Conservation (phyloP, 2,888 invertebrate genomes). For the Parelbella ahira region DNA sequence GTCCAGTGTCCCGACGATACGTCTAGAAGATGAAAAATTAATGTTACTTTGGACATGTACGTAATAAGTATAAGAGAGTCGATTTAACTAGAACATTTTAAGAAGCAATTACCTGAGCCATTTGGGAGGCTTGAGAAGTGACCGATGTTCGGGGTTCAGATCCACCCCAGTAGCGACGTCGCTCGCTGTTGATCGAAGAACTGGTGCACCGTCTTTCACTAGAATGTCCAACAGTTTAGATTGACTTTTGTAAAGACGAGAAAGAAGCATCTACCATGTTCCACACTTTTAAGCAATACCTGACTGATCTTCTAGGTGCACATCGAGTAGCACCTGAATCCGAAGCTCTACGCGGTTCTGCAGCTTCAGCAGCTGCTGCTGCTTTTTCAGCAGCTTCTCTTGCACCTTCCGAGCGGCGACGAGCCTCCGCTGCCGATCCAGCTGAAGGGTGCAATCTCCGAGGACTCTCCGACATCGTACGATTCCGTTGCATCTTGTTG, state of each 20-base stretch:
- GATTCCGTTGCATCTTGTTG: conserved; percentile 48
- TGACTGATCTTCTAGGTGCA: conserved; percentile 59
- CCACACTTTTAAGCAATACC: no score
- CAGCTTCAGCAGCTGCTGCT: conserved; percentile 33
- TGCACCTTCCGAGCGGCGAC: conserved; percentile 60
- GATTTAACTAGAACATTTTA: no score
- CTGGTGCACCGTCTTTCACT: conserved; percentile 70
- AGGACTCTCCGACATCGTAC: conserved; percentile 65
- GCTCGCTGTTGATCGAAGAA: conserved; percentile 68
- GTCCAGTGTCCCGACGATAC: conserved; percentile 71
- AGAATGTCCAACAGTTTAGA: no score
- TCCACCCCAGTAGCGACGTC: conserved; percentile 66
- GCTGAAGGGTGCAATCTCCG: conserved; percentile 56
- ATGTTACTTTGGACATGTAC: no score
- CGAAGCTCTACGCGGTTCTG: conserved; percentile 58
- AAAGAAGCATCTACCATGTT: no score
- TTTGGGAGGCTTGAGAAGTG: conserved; percentile 68
- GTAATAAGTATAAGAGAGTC: no score
- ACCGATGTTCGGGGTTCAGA: conserved; percentile 71
- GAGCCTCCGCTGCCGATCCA: conserved; percentile 46
- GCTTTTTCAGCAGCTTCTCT: conserved; percentile 39
- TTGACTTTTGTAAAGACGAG: no score
- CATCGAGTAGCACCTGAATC: conserved; percentile 52
- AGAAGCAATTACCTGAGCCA: conserved; percentile 48
- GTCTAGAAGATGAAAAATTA: no score